Conservation (phyloP, 2,797 vertebrate species). For the Myotis pilosus region DNA sequence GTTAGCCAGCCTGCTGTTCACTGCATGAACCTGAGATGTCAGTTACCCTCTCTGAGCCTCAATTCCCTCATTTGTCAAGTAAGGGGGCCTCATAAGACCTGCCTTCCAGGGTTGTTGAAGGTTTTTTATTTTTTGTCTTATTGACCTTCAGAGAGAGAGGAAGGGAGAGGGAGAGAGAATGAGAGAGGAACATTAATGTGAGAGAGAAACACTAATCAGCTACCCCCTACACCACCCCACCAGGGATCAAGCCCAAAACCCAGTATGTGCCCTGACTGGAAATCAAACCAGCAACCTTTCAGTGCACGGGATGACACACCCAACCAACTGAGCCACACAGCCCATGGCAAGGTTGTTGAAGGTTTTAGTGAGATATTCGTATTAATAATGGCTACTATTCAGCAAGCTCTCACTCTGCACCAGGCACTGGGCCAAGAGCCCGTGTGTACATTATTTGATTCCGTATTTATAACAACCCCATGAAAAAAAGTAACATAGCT, state of each 20-base stretch:
- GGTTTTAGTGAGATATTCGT: neutral
- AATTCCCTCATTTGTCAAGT: neutral
- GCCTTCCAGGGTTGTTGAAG: neutral
- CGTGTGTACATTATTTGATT: neutral
- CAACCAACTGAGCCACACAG: too few species aligned
- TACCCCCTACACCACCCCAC: too few species aligned
- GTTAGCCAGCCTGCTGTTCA: neutral
- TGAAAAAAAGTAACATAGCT: neutral
- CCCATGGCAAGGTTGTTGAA: neutral
- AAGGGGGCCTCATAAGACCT: neutral
- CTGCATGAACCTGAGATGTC: neutral
- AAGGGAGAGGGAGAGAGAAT: too few species aligned
- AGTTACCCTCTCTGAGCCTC: neutral
- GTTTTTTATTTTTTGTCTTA: neutral
- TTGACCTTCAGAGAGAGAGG: too few species aligned
- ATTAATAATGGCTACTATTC: neutral
- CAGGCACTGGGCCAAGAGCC: neutral
- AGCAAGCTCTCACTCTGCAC: neutral
- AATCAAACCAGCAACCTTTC: too few species aligned
- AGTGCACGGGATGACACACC: too few species aligned
- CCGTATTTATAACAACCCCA: neutral
- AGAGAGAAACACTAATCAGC: too few species aligned
- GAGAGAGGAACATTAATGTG: too few species aligned
- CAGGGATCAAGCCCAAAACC: too few species aligned
- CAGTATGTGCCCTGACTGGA: too few species aligned